Base-by-base conservation (phyloP, 2,113 vertebrate genomes). In the Onychostruthus taczanowskii region DNA sequence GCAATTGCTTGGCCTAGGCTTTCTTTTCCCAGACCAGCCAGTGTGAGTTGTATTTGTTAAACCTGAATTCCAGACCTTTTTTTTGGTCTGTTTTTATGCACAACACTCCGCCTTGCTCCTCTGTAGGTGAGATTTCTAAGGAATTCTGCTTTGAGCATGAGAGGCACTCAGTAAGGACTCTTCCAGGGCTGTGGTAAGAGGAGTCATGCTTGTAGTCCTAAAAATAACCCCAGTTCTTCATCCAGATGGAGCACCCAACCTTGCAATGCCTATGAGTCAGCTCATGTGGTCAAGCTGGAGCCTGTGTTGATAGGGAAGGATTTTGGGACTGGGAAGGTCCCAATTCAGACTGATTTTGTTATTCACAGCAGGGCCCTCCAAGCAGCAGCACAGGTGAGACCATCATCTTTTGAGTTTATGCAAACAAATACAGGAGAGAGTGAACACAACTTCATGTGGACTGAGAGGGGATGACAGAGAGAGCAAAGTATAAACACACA, bases 391-490 rank as follows among this genome's bases (percentile, higher is more conserved):
- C 2, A 0, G 5, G 26, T 13, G 49, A 11, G 24, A 31, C 5
- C 21, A 1, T 56, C 13, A 3, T 15, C 8, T 33, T 27, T 17
- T 16, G 67, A 41, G 43, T 10, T 81, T 9, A 0, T 2, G 1
- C 17, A 31, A 27, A 61, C 3, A 55, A 23, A 10, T 7, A 4
- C 2, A 10, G 44, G 68, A 37, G 20, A 21, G 37, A 49, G 18
- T 0, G 3, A 55, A 11, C 16, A 7, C 6, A 56, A 1, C 5
- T 1, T 35, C 11, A 13, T 1, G 2, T 3, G 13, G 37, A 6
- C 18, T 35, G 39, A 28, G 52, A 3, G 59, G 33, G 18, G 14
- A 7, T 50, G 50, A 21, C 23, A 35, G 15, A 46, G 20, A 55
- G 15, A 63, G 20, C 21, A 7, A 53, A 62, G 14, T 22, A 13